Conservation (phyloP, 2,113 vertebrate species). For the Coracopsis vasa region DNA sequence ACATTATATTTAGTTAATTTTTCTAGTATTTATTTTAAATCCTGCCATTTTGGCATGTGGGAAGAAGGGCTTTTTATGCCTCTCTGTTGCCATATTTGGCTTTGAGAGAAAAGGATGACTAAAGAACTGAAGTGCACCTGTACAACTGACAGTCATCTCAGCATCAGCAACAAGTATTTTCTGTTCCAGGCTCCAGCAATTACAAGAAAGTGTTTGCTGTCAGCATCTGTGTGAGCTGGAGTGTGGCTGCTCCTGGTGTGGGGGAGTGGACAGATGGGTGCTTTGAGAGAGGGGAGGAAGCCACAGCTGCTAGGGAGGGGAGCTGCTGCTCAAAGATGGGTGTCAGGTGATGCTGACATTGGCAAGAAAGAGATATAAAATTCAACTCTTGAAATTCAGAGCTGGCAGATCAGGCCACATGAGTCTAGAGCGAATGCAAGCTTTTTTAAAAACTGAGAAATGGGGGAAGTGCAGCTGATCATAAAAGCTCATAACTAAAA, state of each 20-base stretch:
- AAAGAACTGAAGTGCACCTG: background rate
- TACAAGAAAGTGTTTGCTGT: background rate
- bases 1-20: background rate
- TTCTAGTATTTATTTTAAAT: constrained; percentile 17
- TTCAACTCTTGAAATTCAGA: background rate
- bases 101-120: background rate
- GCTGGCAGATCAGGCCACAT: background rate
- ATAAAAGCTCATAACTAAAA: background rate
- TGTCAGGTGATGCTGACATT: background rate
- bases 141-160: background rate
- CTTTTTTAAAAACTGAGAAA: background rate
- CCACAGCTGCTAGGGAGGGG: background rate
- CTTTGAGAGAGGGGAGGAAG: background rate
- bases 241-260: background rate
- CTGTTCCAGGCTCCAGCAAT: background rate
- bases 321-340: background rate
- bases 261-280: constrained; percentile 19
- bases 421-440: background rate
- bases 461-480: background rate
- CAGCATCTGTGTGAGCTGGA: background rate
- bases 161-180: constrained; percentile 27
- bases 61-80: background rate
- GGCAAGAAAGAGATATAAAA: background rate
- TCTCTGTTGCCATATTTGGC: background rate
- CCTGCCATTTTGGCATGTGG: background rate